phyloP scores from a whole-genome alignment of 2,888 invertebrate genomes.

The Hemithea aestivaria region DNA sequence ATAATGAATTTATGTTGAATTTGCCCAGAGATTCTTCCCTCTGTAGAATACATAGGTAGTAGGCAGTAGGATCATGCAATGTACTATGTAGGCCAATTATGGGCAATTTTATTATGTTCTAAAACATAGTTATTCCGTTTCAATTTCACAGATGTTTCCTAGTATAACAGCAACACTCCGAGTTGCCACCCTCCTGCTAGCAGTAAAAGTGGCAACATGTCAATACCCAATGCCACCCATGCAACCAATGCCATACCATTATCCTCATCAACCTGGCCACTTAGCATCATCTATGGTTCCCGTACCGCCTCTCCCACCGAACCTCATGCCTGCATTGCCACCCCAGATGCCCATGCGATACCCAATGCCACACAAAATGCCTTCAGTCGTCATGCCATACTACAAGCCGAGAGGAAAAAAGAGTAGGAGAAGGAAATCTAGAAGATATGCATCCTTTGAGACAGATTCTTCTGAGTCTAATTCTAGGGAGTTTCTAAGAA shows the following conservation, averaged over 20 bases:
- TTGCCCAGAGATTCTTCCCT: too few relatives aligned
- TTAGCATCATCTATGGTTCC: conserved; percentile 24
- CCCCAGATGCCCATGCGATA: conserved; percentile 31
- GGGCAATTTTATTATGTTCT: too few relatives aligned
- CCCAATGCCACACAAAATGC: conserved; percentile 43
- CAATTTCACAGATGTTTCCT: conserved; percentile 18
- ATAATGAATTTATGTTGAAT: too few relatives aligned
- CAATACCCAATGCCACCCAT: conserved; percentile 21
- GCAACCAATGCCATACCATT: conserved; percentile 10
- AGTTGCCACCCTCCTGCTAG: conserved; percentile 16
- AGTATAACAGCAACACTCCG: conserved; percentile 9
- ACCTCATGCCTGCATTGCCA: conserved; percentile 27
- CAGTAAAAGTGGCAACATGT: conserved; percentile 14
- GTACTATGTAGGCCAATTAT: too few relatives aligned
- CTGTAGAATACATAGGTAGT: too few relatives aligned
- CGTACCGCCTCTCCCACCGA: conserved; percentile 32
- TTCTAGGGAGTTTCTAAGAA: conserved; percentile 27
- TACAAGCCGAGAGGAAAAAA: conserved; percentile 31
- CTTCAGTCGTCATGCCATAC: conserved; percentile 61
- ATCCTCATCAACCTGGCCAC: conserved; percentile 9
- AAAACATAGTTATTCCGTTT: too few relatives aligned
- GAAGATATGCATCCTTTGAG: conserved; percentile 17
- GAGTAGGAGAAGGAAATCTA: conserved; percentile 25
- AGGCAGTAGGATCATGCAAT: too few relatives aligned
- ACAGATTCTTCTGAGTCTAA: conserved; percentile 21